Conservation (phyloP, 30 jellyfish, hydroid and myxozoan genomes). For the Aurelia aurita region DNA sequence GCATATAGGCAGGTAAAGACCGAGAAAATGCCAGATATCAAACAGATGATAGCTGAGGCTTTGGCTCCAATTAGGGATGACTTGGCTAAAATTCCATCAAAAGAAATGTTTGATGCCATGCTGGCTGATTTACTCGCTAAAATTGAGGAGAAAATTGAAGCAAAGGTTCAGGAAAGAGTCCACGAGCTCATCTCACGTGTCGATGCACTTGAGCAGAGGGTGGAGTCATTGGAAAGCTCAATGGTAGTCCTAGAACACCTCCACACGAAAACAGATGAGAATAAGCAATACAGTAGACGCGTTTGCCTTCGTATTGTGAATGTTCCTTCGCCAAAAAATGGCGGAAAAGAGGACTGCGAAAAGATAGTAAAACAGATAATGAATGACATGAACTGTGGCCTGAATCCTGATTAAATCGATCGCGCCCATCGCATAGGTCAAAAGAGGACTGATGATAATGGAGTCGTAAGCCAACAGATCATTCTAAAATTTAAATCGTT, state of each 20-base stretch:
- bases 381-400: slow-evolving; percentile 42
- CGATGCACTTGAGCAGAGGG: background rate
- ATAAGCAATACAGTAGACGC: slow-evolving; percentile 51
- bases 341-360: slow-evolving; percentile 21
- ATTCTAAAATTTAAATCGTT: slow-evolving; percentile 31
- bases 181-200: background rate
- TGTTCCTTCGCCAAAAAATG: slow-evolving; percentile 27
- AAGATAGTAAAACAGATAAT: slow-evolving; percentile 7
- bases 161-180: slow-evolving; percentile 15
- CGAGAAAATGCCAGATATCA: no score
- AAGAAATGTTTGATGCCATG: background rate
- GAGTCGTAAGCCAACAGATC: slow-evolving; percentile 2
- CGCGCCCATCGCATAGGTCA: slow-evolving; percentile 53
- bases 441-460: slow-evolving; percentile 24
- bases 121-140: background rate
- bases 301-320: slow-evolving; percentile 34
- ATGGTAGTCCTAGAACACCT: slow-evolving; percentile 55
- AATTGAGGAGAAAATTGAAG: background rate
- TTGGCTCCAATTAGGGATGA: slow-evolving; percentile 10
- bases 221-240: slow-evolving; percentile 31
- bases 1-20: no score
- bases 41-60: background rate
- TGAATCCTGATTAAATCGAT: slow-evolving; percentile 40
- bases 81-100: slow-evolving; percentile 4
- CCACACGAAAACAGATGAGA: slow-evolving; percentile 13